Evolutionary conservation across 2,113 vertebrate species (phyloP), one percentile per base, ranked within the genome.

Genomic region (Pluvialis apricaria): DNA sequence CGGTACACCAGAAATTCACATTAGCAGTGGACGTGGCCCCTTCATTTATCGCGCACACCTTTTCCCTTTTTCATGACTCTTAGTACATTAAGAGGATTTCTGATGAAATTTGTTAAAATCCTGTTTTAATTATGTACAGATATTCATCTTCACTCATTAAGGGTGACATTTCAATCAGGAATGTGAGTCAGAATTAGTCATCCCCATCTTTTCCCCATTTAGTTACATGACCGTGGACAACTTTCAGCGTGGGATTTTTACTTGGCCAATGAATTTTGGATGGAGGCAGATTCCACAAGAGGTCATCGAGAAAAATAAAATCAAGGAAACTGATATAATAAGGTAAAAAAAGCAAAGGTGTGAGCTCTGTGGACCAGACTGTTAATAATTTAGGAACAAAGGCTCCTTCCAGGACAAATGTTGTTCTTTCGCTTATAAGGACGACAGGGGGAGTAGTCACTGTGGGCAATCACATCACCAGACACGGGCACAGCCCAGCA

Each of bases 191-290:
- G 72, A 93, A 34, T 82, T 92, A 73, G 49, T 77, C 86, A 91
- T 88, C 31, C 49, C 2, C 1, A 31, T 88, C 78, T 95, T 86
- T 44, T 66, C 49, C 85, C 65, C 10, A 4, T 81, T 91, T 93
- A 99, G 99, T 97, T 99, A 99, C 73, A 98, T 99, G 98, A 98
- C 99, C 4, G 99, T 99, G 94, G 99, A 99, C 97, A 99, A 98
- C 97, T 99, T 99, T 97, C 99, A 99, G 90, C 98, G 99, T 96
- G 99, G 99, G 24, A 93, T 99, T 97, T 99, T 99, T 71, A 99
- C 98, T 68, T 99, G 99, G 99, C 99, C 99, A 14, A 98, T 99
- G 98, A 99, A 99, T 97, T 99, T 99, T 90, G 98, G 99, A 62
- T 99, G 99, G 99, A 99, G 89, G 66, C 97, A 98, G 12, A 97